Evolutionary conservation across 2,888 invertebrate genomes (phyloP).

Genomic region (Eledona agricola): DNA sequence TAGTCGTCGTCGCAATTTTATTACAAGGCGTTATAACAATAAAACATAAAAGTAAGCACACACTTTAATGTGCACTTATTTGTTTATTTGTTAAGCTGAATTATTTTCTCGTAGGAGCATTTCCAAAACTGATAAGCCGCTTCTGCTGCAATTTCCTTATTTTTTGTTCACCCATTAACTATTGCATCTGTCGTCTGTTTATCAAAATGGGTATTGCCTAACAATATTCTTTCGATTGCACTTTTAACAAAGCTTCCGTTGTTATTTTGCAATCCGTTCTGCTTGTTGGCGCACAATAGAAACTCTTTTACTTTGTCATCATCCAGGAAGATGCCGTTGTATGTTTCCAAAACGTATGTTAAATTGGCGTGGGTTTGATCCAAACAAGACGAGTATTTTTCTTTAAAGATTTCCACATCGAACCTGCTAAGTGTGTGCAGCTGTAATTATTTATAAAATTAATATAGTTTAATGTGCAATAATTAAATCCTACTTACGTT

Average conservation of each 20-base stretch:
- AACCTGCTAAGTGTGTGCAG: background rate
- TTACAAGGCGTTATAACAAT: too few species aligned
- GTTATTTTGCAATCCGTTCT: background rate
- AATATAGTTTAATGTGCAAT: conserved; percentile 1
- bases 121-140: conserved; percentile 18
- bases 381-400: conserved; percentile 1
- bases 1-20: too few species aligned
- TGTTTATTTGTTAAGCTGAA: background rate
- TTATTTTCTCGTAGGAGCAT: conserved; percentile 6
- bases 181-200: background rate
- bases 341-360: background rate
- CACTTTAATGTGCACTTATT: too few species aligned
- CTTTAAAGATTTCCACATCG: background rate
- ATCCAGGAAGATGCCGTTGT: background rate
- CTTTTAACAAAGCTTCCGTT: conserved; percentile 1
- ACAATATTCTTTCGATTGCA: background rate
- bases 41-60: too few species aligned
- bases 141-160: conserved; percentile 2
- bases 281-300: conserved; percentile 4
- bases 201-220: conserved; percentile 1
- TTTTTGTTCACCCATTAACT: conserved; percentile 1
- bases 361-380: background rate
- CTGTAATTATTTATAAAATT: background rate
- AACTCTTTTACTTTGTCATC: conserved; percentile 12
- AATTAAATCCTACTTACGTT: too few species aligned